These are phyloP conservation scores for Stigmatopora nigra DNA, from an alignment of 2,113 vertebrate genomes.

Conservation along the genomic window DNA sequence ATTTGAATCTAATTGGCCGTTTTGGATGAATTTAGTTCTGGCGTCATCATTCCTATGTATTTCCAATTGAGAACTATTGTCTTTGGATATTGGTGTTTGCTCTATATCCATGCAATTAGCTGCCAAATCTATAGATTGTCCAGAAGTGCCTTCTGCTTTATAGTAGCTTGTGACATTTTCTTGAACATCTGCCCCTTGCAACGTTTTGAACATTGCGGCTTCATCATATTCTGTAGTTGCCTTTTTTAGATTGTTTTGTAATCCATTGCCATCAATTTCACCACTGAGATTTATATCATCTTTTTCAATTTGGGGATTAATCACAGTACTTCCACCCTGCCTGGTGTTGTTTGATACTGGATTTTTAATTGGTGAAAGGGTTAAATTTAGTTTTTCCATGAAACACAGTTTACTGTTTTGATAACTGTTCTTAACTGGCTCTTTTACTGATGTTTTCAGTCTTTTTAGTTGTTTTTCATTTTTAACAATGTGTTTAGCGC, in stretches of 20 bases:
- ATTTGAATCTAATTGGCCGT: neutral
- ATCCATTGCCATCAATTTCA: conserved; percentile 47
- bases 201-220: neutral
- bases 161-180: neutral
- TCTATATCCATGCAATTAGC: neutral
- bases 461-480: conserved; percentile 48
- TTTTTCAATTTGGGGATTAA: conserved; percentile 25
- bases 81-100: neutral
- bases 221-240: neutral
- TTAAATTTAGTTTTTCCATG: conserved; percentile 95
- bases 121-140: neutral
- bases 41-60: neutral
- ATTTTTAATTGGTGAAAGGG: conserved; percentile 89
- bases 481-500: conserved; percentile 20
- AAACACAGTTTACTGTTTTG: conserved; percentile 82
- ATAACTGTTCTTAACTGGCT: conserved; percentile 40
- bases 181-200: neutral
- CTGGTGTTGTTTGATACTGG: conserved; percentile 8
- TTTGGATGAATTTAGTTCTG: neutral
- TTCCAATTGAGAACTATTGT: neutral
- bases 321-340: conserved; percentile 2
- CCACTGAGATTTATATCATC: conserved; percentile 60
- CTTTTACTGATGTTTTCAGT: conserved; percentile 12
- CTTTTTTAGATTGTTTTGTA: conserved; percentile 11
- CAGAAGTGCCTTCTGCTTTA: neutral